Evolutionary conservation across 2,113 vertebrate species (phyloP), one percentile per base, ranked within the genome.

Genomic region (Cairina moschata): DNA sequence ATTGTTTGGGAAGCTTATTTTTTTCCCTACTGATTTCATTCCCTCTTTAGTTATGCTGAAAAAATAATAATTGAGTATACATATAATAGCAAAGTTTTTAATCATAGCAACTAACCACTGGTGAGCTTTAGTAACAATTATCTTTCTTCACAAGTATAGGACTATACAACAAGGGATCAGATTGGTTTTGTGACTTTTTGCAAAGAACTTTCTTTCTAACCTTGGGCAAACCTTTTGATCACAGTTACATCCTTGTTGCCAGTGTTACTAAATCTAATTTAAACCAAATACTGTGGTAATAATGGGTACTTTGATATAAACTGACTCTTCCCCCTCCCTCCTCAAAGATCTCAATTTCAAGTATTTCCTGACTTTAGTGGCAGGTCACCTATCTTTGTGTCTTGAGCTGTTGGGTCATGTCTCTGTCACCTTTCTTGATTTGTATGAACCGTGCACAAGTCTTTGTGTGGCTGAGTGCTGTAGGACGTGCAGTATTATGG

Each of bases 111-210:
- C 56, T 88, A 20, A 20, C 58, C 11, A 38, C 42, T 63, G 60
- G 60, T 91, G 69, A 92, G 87, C 60, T 86, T 96, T 59, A 93
- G 88, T 71, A 93, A 91, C 69, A 92, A 48, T 96, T 95, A 89
- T 78, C 77, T 76, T 72, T 77, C n/a, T 88, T 36, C 68, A 17
- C 11, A 94, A 95, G 66, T 34, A 34, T 17, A 80, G 76, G 67
- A 59, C 67, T 81, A 59, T 68, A 59, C 31, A 84, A 69, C 62
- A 76, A 74, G 72, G 81, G 83, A 82, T 91, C 68, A 93, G 80
- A 93, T 96, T 93, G 65, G 34, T 56, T 96, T 92, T 54, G 29
- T 88, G 73, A 92, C 88, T 94, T 93, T 91, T 93, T 91, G 86
- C 58, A 68, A 29, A 71, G 46, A 84, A 87, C 94, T 96, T 95